Percentiles rank a stretch among this genome's conserved stretches.
Conservation (phyloP, 2,888 invertebrate genomes). For the Eulithis testata region DNA sequence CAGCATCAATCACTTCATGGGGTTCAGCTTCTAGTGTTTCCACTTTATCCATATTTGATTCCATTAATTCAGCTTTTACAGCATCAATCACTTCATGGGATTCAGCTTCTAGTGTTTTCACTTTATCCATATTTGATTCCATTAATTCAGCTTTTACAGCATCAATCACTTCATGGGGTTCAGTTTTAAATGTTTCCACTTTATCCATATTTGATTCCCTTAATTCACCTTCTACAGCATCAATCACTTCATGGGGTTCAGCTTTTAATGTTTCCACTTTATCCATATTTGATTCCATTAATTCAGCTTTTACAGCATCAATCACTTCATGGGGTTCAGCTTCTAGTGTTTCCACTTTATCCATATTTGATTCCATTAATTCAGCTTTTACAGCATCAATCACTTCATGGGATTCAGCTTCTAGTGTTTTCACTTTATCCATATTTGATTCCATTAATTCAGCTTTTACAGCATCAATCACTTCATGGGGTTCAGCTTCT, state of each 20-base stretch:
- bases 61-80: constrained; percentile 28
- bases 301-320: constrained; percentile 14
- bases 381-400: constrained; percentile 13
- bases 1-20: constrained; percentile 6
- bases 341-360: constrained; percentile 8
- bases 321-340: constrained; percentile 10
- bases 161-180: constrained; percentile 10
- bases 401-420: constrained; percentile 9
- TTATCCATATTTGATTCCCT: constrained; percentile 26
- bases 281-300: constrained; percentile 27
- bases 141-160: constrained; percentile 23
- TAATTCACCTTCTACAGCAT: constrained; percentile 12
- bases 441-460: constrained; percentile 30
- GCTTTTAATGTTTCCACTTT: neutral
- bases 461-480: constrained; percentile 9
- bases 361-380: too few species aligned
- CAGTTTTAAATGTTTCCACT: neutral
- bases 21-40: neutral
- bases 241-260: constrained; percentile 9
- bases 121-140: constrained; percentile 25
- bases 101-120: constrained; percentile 5
- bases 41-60: constrained; percentile 5
- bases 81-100: constrained; percentile 10
- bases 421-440: neutral
- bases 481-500: constrained; percentile 7